These are phyloP conservation scores for Cyanoramphus novaezelandiae DNA, from an alignment of 2,113 vertebrate species.

Conservation along the genomic window DNA sequence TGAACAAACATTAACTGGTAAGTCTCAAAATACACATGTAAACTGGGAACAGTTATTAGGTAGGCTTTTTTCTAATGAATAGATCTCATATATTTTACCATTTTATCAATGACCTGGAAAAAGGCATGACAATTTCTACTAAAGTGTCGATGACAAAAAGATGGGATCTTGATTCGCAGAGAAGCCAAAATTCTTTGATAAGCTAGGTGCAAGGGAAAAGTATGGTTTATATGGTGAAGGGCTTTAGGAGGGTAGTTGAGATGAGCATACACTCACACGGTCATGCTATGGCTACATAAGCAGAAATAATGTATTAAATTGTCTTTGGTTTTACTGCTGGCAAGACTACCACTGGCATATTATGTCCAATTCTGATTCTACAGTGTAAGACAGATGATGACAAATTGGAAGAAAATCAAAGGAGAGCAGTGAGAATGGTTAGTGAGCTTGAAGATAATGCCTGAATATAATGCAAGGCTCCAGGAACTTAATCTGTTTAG, in stretches of 20 bases:
- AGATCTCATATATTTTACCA: not conserved
- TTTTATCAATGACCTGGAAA: not conserved
- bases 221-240: not conserved
- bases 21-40: not conserved
- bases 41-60: not conserved
- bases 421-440: conserved; percentile 1
- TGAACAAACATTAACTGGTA: not conserved
- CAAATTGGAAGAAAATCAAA: conserved; percentile 52
- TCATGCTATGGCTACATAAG: not conserved
- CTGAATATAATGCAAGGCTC: conserved; percentile 16
- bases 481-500: conserved; percentile 25
- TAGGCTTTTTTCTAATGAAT: not conserved
- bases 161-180: not conserved
- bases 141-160: not conserved
- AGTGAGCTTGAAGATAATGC: conserved; percentile 1
- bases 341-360: not conserved
- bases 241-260: not conserved
- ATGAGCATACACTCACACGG: not conserved
- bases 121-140: not conserved
- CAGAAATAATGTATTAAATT: not conserved
- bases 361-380: not conserved
- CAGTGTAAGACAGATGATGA: conserved; percentile 37
- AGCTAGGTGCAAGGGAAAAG: not conserved
- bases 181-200: not conserved
- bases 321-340: conserved; percentile 19